Conservation (phyloP, 2,113 vertebrate species). For the Varanus komodoensis region DNA sequence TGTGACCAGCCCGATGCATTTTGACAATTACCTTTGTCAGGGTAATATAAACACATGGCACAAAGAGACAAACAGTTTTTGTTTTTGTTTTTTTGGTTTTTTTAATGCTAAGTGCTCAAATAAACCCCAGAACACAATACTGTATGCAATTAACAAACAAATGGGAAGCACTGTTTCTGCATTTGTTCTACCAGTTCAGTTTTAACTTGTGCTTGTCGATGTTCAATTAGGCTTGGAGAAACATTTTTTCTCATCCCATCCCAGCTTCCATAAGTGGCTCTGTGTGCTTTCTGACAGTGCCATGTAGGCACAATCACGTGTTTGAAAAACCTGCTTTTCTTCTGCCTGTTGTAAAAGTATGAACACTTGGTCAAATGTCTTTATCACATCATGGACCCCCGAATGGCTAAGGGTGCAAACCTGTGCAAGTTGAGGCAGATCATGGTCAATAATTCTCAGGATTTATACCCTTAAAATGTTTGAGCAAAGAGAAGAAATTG, state of each 20-base stretch:
- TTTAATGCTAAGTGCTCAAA: not conserved
- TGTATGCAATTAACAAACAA: not conserved
- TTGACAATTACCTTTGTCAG: conserved; percentile 4
- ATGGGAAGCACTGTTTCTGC: not conserved
- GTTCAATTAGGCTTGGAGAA: not conserved
- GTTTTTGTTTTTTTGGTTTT: not conserved
- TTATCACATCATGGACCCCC: not conserved
- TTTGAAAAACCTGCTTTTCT: not conserved
- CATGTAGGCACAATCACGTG: not conserved
- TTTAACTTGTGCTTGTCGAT: not conserved
- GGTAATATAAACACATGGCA: not conserved
- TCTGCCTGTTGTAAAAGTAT: not conserved
- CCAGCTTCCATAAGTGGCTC: not conserved
- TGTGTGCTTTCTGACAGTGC: not conserved
- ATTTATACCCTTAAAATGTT: no score
- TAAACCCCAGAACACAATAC: not conserved
- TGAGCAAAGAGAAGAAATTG: no score
- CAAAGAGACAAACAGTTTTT: not conserved
- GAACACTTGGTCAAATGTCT: not conserved
- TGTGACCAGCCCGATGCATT: not conserved
- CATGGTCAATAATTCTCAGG: no score
- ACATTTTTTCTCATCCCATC: not conserved
- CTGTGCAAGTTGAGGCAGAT: no score
- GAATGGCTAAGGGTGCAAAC: not conserved
- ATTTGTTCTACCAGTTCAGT: not conserved